Base-by-base conservation (phyloP, 1,140 invertebrate species). In the Heliconius hewitsoni region DNA sequence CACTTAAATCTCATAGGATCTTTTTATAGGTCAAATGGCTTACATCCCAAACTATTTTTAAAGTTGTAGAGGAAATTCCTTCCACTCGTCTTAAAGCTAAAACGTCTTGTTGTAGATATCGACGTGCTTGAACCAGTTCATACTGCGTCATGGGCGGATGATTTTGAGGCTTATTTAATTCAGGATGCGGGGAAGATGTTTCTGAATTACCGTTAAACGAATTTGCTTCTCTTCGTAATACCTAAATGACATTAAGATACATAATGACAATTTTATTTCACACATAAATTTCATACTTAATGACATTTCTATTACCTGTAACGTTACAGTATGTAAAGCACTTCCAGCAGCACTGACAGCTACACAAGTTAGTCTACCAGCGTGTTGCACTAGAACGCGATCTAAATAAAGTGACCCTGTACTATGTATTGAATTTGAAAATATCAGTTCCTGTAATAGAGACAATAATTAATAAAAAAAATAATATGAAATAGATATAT, bases 31-130 rank as follows among this genome's bases (percentile, higher is more conserved):
- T 39, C 60, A 57, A 71, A 81, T 79, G 87, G 95, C 96, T 95
- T 90, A 98, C 96, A 95, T 97, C 97, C 98, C 98, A 99, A 77
- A 96, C 96, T 77, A 99, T 95, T 93, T 97, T 96, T 4, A 98
- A 96, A 19, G 97, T 97, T 30, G 97, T 98, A 3, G 98, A 97
- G 76, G 96, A 97, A 79, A 98, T 95, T n/a, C 98, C 95, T 85
- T 97, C 96, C 9, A 98, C 96, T 86, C 98, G 96, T 83, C 96
- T 96, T 74, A 98, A 95, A 80, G 97, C 96, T 71, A 99, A 96
- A 78, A 98, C 96, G 92, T 98, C 97, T 78, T 97, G 97, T 84
- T 97, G 96, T 0, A 99, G 94, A 82, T 97, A 96, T 84, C 96
- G 94, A 80, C 98, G 93, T 18, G 97, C 97, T 85, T 98, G 96